Percentiles rank a stretch among this genome's conserved stretches.
phyloP scores from a whole-genome alignment of 1,140 invertebrate species.

The Polyergus mexicanus region DNA sequence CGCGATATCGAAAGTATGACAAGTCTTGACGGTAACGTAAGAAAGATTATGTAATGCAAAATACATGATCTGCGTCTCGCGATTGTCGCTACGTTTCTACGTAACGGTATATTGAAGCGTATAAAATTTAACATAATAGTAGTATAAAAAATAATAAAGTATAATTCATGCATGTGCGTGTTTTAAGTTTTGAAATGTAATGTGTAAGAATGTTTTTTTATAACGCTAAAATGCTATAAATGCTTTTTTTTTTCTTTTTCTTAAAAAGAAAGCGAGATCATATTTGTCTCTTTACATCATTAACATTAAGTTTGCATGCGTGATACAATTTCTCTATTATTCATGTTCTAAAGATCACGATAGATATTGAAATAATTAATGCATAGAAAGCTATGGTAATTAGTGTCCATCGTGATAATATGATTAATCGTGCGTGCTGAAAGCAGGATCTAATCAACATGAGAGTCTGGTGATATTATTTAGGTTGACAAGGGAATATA shows the following conservation, averaged over 20 bases:
- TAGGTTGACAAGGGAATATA: background rate
- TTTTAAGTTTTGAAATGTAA: background rate
- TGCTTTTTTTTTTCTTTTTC: background rate
- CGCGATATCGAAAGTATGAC: slow-evolving; percentile 1
- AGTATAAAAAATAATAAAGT: background rate
- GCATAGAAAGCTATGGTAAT: slow-evolving; percentile 7
- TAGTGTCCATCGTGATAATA: slow-evolving; percentile 4
- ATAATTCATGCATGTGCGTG: background rate
- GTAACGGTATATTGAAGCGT: background rate
- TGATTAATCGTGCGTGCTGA: slow-evolving; percentile 4
- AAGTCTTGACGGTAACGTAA: background rate
- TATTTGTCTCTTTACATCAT: background rate
- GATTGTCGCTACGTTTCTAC: background rate
- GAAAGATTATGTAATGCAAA: background rate
- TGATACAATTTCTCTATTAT: background rate
- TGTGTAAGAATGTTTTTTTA: slow-evolving; percentile 3
- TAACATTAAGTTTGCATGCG: background rate
- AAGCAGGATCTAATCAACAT: slow-evolving; percentile 23
- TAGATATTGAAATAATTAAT: slow-evolving; percentile 24
- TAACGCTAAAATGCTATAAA: background rate
- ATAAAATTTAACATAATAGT: background rate
- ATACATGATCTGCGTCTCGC: background rate
- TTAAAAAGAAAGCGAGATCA: background rate
- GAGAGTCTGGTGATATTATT: background rate
- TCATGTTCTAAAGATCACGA: background rate